These are phyloP conservation scores for Caenorhabditis latens DNA, from an alignment of 1,140 invertebrate genomes.

Conservation along the genomic window DNA sequence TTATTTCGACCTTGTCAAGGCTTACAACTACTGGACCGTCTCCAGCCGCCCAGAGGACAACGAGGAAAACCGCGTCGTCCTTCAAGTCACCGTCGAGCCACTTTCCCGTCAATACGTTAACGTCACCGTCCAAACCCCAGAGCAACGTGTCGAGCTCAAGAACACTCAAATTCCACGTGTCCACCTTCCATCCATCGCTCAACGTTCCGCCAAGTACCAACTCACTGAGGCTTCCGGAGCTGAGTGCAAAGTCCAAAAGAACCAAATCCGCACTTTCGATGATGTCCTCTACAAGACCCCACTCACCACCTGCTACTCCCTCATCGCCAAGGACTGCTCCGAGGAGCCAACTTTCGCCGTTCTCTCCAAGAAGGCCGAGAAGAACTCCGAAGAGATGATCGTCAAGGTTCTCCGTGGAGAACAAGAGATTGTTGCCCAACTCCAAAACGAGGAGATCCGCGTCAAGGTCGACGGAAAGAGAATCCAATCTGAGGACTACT, in stretches of 20 bases:
- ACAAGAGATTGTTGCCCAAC: slow-evolving; percentile 57
- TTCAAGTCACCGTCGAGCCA: slow-evolving; percentile 59
- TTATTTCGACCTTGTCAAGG: slow-evolving; percentile 61
- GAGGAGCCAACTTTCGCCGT: slow-evolving; percentile 72
- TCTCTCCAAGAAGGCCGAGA: slow-evolving; percentile 60
- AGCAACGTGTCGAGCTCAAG: slow-evolving; percentile 7
- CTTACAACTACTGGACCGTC: slow-evolving; percentile 63
- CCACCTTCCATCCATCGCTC: slow-evolving; percentile 30
- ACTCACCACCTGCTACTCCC: slow-evolving; percentile 68
- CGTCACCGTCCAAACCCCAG: slow-evolving; percentile 59
- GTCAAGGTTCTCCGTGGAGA: slow-evolving; percentile 67
- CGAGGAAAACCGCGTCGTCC: slow-evolving; percentile 51
- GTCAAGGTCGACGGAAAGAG: slow-evolving; percentile 57
- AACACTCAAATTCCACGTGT: slow-evolving; percentile 49
- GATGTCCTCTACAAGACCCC: slow-evolving; percentile 60
- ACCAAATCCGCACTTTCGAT: slow-evolving; percentile 59
- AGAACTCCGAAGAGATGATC: slow-evolving; percentile 61
- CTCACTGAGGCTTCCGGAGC: slow-evolving; percentile 15
- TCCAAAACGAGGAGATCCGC: slow-evolving; percentile 48
- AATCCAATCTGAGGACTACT: slow-evolving; percentile 23
- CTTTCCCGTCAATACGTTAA: slow-evolving; percentile 44
- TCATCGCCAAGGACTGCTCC: slow-evolving; percentile 74
- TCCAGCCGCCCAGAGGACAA: slow-evolving; percentile 54
- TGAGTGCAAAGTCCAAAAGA: slow-evolving; percentile 40
- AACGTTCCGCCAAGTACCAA: slow-evolving; percentile 55